Evolutionary conservation across 2,113 vertebrate species (phyloP), one percentile per base, ranked within the genome.

Genomic region (Chroicocephalus ridibundus): DNA sequence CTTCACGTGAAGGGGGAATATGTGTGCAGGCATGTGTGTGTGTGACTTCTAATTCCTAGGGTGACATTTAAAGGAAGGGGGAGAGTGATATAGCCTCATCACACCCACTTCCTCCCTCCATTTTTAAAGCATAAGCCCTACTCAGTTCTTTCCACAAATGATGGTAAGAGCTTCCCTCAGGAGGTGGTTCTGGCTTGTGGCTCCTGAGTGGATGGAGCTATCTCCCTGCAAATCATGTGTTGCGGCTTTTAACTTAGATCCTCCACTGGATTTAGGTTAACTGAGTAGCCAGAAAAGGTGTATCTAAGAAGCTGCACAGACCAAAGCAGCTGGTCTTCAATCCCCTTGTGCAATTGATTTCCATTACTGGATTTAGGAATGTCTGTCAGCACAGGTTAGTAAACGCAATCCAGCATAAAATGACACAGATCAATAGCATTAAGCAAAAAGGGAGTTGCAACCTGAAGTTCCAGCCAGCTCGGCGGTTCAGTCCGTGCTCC

Each of bases 391-490:
- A 46, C 26, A 74, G 46, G 19, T 57, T 65, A 55, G 31, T 62
- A 66, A 79, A 85, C 1, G 7, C 17, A 68, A 55, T 61, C 4
- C 32, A 64, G 31, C 22, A 70, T 32, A 18, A 76, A 82, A 77
- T 52, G 11, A 26, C 49, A 40, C n/a, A 47, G 49, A 52, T 72
- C 6, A 52, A 69, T 49, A 26, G 11, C 69, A 46, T 15, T 27
- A n/a, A 84, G 36, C 14, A 47, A 70, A 52, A 85, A 78, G 25
- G 42, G 52, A 83, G 55, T 9, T 36, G 61, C 21, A 96, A 99
- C 99, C 99, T 99, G 99, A 32, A 99, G 98, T 97, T 99, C 99
- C 89, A 99, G 95, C 98, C 99, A 99, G 94, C 99, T 98, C 0
- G 99, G 99, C 21, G 99, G 99, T 90, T 99, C 99, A 15, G 90